Conservation (phyloP, 2,888 invertebrate genomes). For the Andrena chrysosceles region DNA sequence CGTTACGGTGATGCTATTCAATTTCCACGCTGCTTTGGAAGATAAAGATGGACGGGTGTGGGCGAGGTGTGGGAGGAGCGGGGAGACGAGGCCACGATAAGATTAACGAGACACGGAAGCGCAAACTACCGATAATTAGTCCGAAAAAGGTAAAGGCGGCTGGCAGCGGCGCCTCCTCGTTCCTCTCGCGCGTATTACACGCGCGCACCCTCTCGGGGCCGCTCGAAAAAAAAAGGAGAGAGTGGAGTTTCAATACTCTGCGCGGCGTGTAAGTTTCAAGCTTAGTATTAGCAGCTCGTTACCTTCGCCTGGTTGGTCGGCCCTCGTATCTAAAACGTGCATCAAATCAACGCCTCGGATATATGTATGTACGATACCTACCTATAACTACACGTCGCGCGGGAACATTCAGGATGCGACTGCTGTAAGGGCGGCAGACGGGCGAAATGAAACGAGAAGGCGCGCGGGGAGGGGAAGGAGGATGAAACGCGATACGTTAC, state of each 20-base stretch:
- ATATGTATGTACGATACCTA: background rate
- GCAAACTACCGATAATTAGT: slow-evolving; percentile 60
- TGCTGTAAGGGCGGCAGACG: slow-evolving; percentile 29
- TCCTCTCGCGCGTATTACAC: background rate
- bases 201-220: background rate
- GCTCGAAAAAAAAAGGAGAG: slow-evolving; percentile 6
- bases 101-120: slow-evolving; percentile 61
- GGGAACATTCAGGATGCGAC: slow-evolving; percentile 57
- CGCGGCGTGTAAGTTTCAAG: slow-evolving; percentile 50
- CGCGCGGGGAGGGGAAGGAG: slow-evolving; percentile 38
- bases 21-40: slow-evolving; percentile 42
- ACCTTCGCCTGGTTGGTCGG: slow-evolving; percentile 66
- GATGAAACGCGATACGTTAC: slow-evolving; percentile 80
- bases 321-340: slow-evolving; percentile 70
- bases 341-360: slow-evolving; percentile 71
- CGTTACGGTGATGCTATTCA: slow-evolving; percentile 56
- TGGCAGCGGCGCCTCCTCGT: slow-evolving; percentile 21
- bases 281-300: slow-evolving; percentile 69
- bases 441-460: slow-evolving; percentile 61
- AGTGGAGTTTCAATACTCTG: slow-evolving; percentile 60
- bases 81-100: background rate
- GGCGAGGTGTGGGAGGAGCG: background rate
- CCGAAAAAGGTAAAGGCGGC: slow-evolving; percentile 41
- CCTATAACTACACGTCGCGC: slow-evolving; percentile 36
- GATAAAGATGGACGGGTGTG: background rate